Base-by-base conservation (phyloP, 1,140 invertebrate genomes). In the Cherax quadricarinatus region DNA sequence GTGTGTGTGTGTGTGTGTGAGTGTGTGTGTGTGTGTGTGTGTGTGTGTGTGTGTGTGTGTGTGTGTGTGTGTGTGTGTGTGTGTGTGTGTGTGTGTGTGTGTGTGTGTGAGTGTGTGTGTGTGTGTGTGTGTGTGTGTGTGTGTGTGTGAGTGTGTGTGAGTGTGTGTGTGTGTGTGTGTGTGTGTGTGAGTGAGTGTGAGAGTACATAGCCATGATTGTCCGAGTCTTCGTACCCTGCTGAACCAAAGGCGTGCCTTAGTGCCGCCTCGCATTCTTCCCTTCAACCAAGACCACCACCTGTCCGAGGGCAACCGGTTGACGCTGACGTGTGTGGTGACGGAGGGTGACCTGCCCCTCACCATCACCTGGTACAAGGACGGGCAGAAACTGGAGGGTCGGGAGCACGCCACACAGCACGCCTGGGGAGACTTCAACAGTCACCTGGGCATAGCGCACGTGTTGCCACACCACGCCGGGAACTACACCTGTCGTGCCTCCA, bases 291-390 rank as follows among this genome's bases (percentile, higher is more conserved):
- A 93, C 88, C 92, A 93, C 85, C 88, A 93, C 24, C 83, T 93
- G 84, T 85, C 81, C 4, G 92, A 93, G 84, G 88, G 92, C 12
- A 93, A 89, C 75, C 88, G 92, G 14, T 62, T 93, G 60, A 93
- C 92, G 3, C 92, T 93, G 14, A 90, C 92, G 21, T 93, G 97
- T 95, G 97, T 97, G 18, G 97, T 97, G 93, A 97, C 97, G 83
- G 97, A 97, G 94, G 97, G 97, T 83, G 97, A 98, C 95, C 95
- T 96, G 85, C 97, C 97, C 12, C 95, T 98, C 93, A 96, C 96
- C 53, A 97, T 98, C 92, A 96, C 96, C 9, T 98, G 97, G 97
- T 96, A 96, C 87, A 97, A 97, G 95, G 97, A 98, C 94, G 96
- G 96, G 84, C 95, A 96, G 5, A 95, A 96, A 60, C 95, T 97